Conservation (phyloP, 2,888 invertebrate genomes). For the Campopleginae sp. region DNA sequence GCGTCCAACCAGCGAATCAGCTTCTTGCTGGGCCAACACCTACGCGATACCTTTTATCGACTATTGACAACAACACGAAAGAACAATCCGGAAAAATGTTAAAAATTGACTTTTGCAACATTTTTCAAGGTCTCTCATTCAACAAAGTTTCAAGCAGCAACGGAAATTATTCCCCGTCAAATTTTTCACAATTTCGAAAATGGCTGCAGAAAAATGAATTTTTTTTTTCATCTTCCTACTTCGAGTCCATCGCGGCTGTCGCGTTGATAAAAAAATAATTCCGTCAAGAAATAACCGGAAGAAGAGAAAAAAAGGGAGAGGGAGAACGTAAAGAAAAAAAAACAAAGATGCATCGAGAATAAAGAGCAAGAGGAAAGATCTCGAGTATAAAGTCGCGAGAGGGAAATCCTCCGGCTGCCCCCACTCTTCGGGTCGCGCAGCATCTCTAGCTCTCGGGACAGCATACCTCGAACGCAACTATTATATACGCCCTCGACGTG, state of each 20-base stretch:
- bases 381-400: slow-evolving; percentile 48
- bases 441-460: slow-evolving; percentile 42
- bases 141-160: background rate
- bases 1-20: slow-evolving; percentile 18
- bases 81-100: background rate
- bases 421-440: slow-evolving; percentile 16
- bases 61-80: background rate
- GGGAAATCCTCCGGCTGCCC: slow-evolving; percentile 57
- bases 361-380: slow-evolving; percentile 51
- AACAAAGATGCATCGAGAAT: slow-evolving; percentile 30
- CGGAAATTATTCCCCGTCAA: too few relatives aligned
- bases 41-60: slow-evolving; percentile 29
- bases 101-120: background rate
- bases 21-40: slow-evolving; percentile 43
- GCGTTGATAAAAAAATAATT: slow-evolving; percentile 35
- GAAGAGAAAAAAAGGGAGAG: slow-evolving; percentile 70
- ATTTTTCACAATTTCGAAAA: background rate
- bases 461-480: slow-evolving; percentile 76
- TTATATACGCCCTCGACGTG: slow-evolving; percentile 81
- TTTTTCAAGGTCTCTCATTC: background rate
- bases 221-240: too few relatives aligned
- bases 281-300: slow-evolving; percentile 80
- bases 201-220: background rate
- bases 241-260: background rate
- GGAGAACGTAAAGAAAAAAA: slow-evolving; percentile 73